phyloP scores from a whole-genome alignment of 1,140 invertebrate species.

The Papilio polyxenes region DNA sequence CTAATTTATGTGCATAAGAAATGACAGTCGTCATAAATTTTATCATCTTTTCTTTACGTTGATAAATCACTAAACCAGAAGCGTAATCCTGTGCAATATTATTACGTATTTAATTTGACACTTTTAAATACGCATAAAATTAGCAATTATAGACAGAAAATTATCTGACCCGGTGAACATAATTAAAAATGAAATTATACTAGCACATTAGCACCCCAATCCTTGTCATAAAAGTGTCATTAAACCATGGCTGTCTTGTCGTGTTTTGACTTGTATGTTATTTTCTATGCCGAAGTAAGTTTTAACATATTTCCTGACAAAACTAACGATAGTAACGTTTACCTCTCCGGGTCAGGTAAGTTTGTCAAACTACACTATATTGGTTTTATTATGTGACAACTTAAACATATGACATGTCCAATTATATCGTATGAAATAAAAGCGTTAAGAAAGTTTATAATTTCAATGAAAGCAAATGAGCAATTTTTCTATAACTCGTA shows the following conservation, averaged over 20 bases:
- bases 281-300: no score
- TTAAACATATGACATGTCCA: conserved; percentile 9
- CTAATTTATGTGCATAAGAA: not conserved
- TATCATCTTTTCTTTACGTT: not conserved
- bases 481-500: conserved; percentile 22
- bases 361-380: not conserved
- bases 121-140: conserved; percentile 28
- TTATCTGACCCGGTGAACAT: no score
- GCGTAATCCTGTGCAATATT: not conserved
- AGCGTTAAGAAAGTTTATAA: not conserved
- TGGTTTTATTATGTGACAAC: not conserved
- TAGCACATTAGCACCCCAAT: no score
- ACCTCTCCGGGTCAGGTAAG: no score
- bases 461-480: conserved; percentile 4
- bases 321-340: no score
- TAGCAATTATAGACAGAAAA: not conserved
- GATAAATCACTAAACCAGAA: conserved; percentile 20
- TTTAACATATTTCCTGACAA: no score
- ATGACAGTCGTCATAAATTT: conserved; percentile 7
- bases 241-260: no score
- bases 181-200: no score
- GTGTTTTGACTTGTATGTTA: no score
- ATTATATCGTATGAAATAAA: conserved; percentile 1
- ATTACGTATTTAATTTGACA: conserved; percentile 21
- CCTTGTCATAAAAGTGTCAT: no score